Evolutionary conservation across 2,113 vertebrate genomes (phyloP).

Genomic region (Mandrillus leucophaeus): DNA sequence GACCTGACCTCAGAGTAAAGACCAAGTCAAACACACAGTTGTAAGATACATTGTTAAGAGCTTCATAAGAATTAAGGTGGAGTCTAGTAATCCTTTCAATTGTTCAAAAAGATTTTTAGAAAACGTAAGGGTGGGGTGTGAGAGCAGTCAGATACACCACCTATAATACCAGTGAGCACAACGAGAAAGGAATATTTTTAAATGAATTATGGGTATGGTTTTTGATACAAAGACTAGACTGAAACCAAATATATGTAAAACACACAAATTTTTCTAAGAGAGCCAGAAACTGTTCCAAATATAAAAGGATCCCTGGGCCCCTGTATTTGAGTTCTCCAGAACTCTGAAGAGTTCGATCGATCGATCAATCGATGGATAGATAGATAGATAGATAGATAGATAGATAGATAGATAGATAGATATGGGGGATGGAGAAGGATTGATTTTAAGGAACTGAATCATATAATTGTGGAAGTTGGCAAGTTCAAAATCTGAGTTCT

Average conservation of each 20-base stretch:
- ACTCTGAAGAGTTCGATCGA: neutral
- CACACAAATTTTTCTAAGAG: neutral
- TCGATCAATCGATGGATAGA: fast-evolving
- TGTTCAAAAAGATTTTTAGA: neutral
- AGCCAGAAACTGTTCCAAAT: neutral
- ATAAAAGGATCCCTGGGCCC: neutral
- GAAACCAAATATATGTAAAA: neutral
- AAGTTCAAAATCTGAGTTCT: neutral
- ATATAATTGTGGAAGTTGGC: too few relatives aligned
- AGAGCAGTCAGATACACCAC: fast-evolving
- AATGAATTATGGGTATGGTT: neutral
- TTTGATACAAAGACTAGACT: neutral
- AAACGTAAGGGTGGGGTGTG: neutral
- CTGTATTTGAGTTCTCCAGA: neutral
- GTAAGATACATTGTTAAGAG: neutral
- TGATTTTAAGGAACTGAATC: too few relatives aligned
- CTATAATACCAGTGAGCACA: neutral
- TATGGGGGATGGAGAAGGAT: too few relatives aligned
- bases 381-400: too few relatives aligned
- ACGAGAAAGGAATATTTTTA: neutral
- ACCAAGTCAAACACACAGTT: neutral
- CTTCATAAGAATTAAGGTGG: neutral
- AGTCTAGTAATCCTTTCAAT: neutral
- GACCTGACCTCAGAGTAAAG: neutral
- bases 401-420: too few relatives aligned